Base-by-base conservation (phyloP, 1,140 invertebrate species). In the Leptonema lineaticorne region DNA sequence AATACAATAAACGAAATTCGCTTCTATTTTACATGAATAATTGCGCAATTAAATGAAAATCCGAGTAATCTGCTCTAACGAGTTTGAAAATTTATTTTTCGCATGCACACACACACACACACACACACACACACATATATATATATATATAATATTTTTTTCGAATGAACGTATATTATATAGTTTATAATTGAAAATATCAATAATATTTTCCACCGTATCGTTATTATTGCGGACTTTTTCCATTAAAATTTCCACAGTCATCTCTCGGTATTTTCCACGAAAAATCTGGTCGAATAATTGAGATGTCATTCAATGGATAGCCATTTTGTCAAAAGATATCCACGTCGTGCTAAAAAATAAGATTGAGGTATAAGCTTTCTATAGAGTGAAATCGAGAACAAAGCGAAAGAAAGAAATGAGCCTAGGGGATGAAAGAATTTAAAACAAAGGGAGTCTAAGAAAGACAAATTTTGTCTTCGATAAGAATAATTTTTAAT, bases 391-490 rank as follows among this genome's bases (percentile, higher is more conserved):
- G 37, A 16, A 45, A 45, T 2, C 4, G 20, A 26, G 20, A 53
- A 48, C 46, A 20, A 53, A 8, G 20, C 11, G 27, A 53, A 50
- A 50, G 8, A 26, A 53, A 53, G 26, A 11, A 30, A 59, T 33
- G 26, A 18, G 28, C 57, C 14, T 59, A 37, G 14, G 30, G 30
- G 30, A 20, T 4, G 27, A 29, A 59, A 20, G 57, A 59, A 59
- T 33, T 59, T 59, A 59, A 59, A 59, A 59, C 57, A 59, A 59
- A 59, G 20, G 9, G 57, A 59, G 50, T 20, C 20, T 20, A 24
- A 53, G 27, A 8, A 59, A 30, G 57, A 59, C 57, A 20, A 59
- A 59, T 59, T 29, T 59, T 29, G 28, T 33, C 7, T 14, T 22
- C n/a, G 28, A 59, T 8, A 59, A 37, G 33, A 27, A n/a, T 20